Conservation (phyloP, 2,888 invertebrate genomes). For the Amiota communis region DNA sequence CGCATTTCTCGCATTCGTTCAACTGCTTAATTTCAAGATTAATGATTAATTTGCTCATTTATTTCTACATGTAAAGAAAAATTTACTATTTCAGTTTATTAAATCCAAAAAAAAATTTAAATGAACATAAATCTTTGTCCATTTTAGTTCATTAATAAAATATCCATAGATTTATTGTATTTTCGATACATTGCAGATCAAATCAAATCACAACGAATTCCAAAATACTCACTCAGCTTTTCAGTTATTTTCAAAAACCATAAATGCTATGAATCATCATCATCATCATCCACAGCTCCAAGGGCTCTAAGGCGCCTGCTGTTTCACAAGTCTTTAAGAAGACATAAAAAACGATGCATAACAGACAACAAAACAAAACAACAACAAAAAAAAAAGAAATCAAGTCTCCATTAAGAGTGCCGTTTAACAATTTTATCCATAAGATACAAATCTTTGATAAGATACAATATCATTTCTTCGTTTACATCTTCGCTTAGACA, state of each 20-base stretch:
- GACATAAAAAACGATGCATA: not conserved
- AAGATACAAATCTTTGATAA: conserved; percentile 63
- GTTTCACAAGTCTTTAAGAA: conserved; percentile 9
- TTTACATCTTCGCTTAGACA: not conserved
- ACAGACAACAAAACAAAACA: not conserved
- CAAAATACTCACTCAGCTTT: not conserved
- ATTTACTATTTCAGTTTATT: not conserved
- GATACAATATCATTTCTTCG: conserved; percentile 45
- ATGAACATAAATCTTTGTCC: conserved; percentile 22
- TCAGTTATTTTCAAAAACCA: not conserved
- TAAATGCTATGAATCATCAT: too few species aligned
- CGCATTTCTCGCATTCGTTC: not conserved
- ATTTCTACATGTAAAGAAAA: not conserved
- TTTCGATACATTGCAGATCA: too few species aligned
- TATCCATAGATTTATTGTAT: too few species aligned
- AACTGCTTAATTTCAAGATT: conserved; percentile 29
- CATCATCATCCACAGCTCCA: too few species aligned
- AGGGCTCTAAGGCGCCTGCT: not conserved
- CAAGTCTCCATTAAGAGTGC: conserved; percentile 62
- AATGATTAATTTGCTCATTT: conserved; percentile 27
- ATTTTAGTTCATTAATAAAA: conserved; percentile 14
- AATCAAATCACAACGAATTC: conserved; percentile 7
- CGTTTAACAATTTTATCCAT: conserved; percentile 61
- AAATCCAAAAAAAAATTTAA: not conserved
- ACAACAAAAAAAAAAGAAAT: conserved; percentile 29